Evolutionary conservation across 1,140 invertebrate genomes (phyloP).

Genomic region (Penaeus japonicus): DNA sequence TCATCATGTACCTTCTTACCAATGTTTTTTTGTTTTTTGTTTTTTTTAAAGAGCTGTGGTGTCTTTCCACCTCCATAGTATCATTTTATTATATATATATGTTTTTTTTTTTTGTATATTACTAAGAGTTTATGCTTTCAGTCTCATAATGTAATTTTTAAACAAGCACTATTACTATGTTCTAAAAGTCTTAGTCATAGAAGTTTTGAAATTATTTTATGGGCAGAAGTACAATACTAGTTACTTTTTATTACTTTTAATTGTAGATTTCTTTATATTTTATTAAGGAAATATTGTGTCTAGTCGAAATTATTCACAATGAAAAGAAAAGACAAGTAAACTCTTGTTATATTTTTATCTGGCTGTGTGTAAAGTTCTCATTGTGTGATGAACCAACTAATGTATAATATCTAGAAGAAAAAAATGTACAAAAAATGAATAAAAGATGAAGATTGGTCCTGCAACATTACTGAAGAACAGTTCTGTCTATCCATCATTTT

Average conservation of each 20-base stretch:
- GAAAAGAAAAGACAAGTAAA: conserved; percentile 38
- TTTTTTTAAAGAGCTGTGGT: neutral
- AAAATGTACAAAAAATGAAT: neutral
- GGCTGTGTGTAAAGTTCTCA: conserved; percentile 17
- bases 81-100: too few relatives aligned
- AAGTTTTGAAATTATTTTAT: too few relatives aligned
- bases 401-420: neutral
- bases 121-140: too few relatives aligned
- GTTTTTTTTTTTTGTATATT: too few relatives aligned
- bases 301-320: conserved; percentile 34
- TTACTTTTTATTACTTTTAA: neutral
- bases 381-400: too few relatives aligned
- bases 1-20: neutral
- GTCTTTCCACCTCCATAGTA: too few relatives aligned
- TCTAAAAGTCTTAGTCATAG: too few relatives aligned
- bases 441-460: neutral
- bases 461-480: neutral
- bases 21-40: neutral
- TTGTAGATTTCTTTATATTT: conserved; percentile 15
- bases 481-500: too few relatives aligned
- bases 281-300: conserved; percentile 17
- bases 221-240: too few relatives aligned
- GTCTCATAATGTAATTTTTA: too few relatives aligned
- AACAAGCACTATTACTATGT: too few relatives aligned
- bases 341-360: conserved; percentile 36